These are phyloP conservation scores for Ashinkailepas kermadecensis DNA, from an alignment of 2,888 invertebrate genomes.

Conservation along the genomic window DNA sequence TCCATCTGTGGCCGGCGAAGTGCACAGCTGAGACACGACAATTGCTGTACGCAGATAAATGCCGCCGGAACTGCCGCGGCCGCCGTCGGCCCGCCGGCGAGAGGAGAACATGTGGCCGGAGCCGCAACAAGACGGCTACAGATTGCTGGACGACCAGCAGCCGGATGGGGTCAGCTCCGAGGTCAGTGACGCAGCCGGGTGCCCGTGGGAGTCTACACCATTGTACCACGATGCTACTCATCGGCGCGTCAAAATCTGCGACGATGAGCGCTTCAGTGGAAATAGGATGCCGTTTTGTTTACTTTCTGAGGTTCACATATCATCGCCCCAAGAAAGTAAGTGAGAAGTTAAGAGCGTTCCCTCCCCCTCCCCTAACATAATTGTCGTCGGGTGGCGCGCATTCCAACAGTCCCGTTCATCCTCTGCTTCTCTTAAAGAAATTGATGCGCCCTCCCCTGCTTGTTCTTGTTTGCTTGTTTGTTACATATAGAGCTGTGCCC, in stretches of 20 bases:
- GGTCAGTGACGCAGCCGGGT: neutral
- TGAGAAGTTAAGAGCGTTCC: neutral
- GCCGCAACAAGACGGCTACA: neutral
- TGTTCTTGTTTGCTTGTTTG: neutral
- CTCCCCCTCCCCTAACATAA: neutral
- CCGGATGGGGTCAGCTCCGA: neutral
- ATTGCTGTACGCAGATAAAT: neutral
- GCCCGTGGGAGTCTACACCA: neutral
- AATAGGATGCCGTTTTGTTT: neutral
- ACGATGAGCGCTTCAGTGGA: neutral
- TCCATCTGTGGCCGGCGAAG: too few relatives aligned
- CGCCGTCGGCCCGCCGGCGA: neutral
- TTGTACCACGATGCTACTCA: neutral
- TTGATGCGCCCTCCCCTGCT: too few relatives aligned
- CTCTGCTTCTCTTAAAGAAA: neutral
- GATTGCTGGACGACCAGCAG: neutral
- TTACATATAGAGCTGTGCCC: neutral
- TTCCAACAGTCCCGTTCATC: neutral
- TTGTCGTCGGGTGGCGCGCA: neutral
- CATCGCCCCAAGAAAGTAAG: neutral
- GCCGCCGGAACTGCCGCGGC: constrained; percentile 5
- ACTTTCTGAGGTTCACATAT: neutral
- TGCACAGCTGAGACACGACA: neutral
- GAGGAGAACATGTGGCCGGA: neutral
- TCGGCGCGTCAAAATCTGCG: neutral